Percentiles rank a stretch among this genome's conserved stretches.
Conservation (phyloP, 2,113 vertebrate species). For the Sebastes schlegelii region DNA sequence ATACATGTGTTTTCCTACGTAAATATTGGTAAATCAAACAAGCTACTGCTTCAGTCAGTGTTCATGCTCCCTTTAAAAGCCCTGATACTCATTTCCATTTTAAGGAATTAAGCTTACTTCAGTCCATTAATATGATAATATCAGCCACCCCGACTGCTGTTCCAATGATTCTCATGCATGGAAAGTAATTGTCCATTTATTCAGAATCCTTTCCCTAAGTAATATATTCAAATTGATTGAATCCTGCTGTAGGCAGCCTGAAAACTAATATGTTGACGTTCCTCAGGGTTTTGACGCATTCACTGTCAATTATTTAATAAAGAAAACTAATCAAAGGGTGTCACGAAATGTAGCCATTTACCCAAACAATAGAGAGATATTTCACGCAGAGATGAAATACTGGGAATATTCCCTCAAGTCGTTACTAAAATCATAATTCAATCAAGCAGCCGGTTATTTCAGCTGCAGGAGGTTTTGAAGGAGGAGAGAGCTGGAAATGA, state of each 20-base stretch:
- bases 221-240: slow-evolving; percentile 61
- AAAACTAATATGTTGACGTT: slow-evolving; percentile 52
- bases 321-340: slow-evolving; percentile 68
- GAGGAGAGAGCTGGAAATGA: slow-evolving; percentile 16
- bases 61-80: slow-evolving; percentile 10
- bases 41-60: slow-evolving; percentile 28
- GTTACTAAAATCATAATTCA: slow-evolving; percentile 56
- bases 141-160: slow-evolving; percentile 35
- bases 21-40: slow-evolving; percentile 31
- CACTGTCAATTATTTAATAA: slow-evolving; percentile 65
- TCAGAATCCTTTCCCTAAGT: slow-evolving; percentile 49
- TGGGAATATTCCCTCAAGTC: slow-evolving; percentile 45
- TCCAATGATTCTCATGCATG: slow-evolving; percentile 48
- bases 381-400: slow-evolving; percentile 40
- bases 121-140: slow-evolving; percentile 68
- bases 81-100: slow-evolving; percentile 49
- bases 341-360: slow-evolving; percentile 56
- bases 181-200: slow-evolving; percentile 58
- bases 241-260: slow-evolving; percentile 42
- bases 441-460: slow-evolving; percentile 46
- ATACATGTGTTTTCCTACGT: neutral
- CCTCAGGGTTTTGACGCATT: slow-evolving; percentile 32
- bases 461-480: slow-evolving; percentile 23
- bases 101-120: slow-evolving; percentile 42
- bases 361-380: slow-evolving; percentile 52